Evolutionary conservation across 2,888 invertebrate genomes (phyloP).

Genomic region (Dromius quadrimaculatus): DNA sequence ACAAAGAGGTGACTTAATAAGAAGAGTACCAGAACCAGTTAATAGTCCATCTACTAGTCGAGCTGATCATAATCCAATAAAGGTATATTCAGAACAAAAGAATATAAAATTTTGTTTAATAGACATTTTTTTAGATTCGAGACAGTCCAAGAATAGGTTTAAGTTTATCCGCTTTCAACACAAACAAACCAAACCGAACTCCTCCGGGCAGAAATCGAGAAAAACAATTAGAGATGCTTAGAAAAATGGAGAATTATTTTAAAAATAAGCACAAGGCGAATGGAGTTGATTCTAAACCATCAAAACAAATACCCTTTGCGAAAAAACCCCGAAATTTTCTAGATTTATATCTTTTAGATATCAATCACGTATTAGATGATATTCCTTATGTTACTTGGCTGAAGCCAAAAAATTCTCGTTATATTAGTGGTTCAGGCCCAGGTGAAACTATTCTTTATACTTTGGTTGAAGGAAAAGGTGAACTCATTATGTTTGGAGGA

Average conservation of each 20-base stretch:
- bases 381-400: constrained; percentile 79
- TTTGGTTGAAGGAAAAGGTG: constrained; percentile 89
- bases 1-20: constrained; percentile 71
- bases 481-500: constrained; percentile 96
- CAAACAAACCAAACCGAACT: constrained; percentile 54
- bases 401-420: constrained; percentile 71
- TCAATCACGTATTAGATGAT: constrained; percentile 76
- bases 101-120: constrained; percentile 13
- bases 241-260: constrained; percentile 70
- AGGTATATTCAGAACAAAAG: neutral
- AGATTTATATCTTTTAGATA: constrained; percentile 88
- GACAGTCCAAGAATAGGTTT: constrained; percentile 44
- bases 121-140: constrained; percentile 55
- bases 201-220: constrained; percentile 68
- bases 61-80: constrained; percentile 33
- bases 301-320: constrained; percentile 51
- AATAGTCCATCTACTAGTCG: constrained; percentile 45
- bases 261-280: constrained; percentile 58
- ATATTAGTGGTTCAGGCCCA: constrained; percentile 76
- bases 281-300: constrained; percentile 58
- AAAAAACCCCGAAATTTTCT: constrained; percentile 63
- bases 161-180: constrained; percentile 72
- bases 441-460: constrained; percentile 93
- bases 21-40: constrained; percentile 56
- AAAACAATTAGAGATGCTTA: constrained; percentile 73